These are phyloP conservation scores for Zoanthus solanderi DNA, from an alignment of 92 coral and sea anemone genomes.

Conservation along the genomic window DNA sequence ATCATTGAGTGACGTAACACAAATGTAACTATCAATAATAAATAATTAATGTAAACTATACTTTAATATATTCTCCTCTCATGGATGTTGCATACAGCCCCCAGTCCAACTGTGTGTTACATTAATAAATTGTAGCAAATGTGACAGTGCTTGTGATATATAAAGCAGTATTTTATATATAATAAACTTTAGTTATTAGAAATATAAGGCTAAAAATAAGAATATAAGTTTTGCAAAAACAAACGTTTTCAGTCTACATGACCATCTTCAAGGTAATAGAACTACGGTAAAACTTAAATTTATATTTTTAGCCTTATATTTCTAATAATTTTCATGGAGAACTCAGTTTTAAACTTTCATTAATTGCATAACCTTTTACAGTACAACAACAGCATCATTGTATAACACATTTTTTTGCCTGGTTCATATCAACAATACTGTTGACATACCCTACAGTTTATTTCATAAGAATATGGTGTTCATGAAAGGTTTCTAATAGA, in stretches of 20 bases:
- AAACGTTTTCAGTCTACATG: no score
- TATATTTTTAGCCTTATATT: no score
- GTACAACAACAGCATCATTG: not conserved
- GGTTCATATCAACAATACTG: not conserved
- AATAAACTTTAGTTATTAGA: no score
- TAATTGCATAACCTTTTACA: not conserved
- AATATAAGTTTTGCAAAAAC: no score
- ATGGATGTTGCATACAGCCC: not conserved
- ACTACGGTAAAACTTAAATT: no score
- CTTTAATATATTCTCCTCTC: not conserved
- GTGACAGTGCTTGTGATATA: conserved; percentile 6
- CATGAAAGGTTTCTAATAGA: not conserved
- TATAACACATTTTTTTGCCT: not conserved
- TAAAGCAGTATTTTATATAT: not conserved
- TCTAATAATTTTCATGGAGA: no score
- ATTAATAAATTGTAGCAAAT: not conserved
- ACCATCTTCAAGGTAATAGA: no score
- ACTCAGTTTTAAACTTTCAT: no score
- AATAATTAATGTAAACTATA: not conserved
- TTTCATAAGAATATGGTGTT: conserved; percentile 2
- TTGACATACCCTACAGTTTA: not conserved
- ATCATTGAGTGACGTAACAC: not conserved
- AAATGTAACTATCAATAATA: no score
- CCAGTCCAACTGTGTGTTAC: not conserved
- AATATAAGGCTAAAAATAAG: no score